Percentiles rank a stretch among this genome's conserved stretches.
phyloP scores from a whole-genome alignment of 2,113 vertebrate genomes.

The Labrus mixtus region DNA sequence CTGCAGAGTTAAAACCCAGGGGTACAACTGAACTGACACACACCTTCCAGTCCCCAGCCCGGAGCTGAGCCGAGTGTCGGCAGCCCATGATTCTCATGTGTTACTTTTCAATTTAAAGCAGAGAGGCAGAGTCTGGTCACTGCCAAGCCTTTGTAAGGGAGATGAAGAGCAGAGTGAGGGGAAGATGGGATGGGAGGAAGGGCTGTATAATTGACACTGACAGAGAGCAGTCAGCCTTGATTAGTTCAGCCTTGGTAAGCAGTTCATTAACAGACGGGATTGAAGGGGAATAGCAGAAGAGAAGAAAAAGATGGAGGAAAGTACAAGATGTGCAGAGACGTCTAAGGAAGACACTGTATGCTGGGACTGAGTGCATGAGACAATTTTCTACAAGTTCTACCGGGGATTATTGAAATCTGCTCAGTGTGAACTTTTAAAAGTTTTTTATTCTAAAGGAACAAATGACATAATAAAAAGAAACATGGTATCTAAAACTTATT shows the following conservation, averaged over 20 bases:
- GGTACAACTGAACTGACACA: neutral
- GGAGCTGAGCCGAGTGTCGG: constrained; percentile 19
- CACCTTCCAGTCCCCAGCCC: neutral
- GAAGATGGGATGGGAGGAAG: constrained; percentile 52
- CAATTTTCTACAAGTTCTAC: neutral
- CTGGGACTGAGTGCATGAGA: neutral
- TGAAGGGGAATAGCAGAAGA: constrained; percentile 46
- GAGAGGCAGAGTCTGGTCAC: constrained; percentile 67
- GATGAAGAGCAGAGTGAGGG: constrained; percentile 59
- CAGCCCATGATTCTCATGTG: constrained; percentile 67
- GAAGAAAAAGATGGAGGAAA: constrained; percentile 57
- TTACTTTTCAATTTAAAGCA: constrained; percentile 83
- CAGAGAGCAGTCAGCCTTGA: constrained; percentile 85
- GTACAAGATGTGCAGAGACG: constrained; percentile 51
- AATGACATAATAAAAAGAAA: too few species aligned
- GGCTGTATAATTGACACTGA: constrained; percentile 85
- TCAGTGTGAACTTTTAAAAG: neutral
- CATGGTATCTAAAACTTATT: too few species aligned
- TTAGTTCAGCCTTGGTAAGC: constrained; percentile 85
- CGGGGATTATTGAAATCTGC: neutral
- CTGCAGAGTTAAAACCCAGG: constrained; percentile 13
- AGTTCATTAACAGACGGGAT: constrained; percentile 81
- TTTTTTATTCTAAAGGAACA: neutral
- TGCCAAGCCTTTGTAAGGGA: constrained; percentile 61
- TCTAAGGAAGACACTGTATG: constrained; percentile 23